Evolutionary conservation across 2,888 invertebrate species (phyloP).

Genomic region (Carabus problematicus): DNA sequence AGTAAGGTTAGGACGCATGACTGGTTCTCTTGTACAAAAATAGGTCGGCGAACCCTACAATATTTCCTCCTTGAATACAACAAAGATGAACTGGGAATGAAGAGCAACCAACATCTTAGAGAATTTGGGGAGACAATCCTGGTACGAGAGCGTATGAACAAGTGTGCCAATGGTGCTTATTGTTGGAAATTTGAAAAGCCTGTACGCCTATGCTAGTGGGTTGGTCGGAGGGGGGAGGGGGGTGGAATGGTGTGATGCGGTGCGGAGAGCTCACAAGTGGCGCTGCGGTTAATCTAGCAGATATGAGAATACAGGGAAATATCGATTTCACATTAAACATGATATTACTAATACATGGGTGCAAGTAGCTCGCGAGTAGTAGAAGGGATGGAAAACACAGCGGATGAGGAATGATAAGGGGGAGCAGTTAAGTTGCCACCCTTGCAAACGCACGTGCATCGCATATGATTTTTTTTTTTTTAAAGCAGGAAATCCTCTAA

Average conservation of each 20-base stretch:
- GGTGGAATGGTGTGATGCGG: constrained; percentile 3
- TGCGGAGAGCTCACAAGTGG: constrained; percentile 6
- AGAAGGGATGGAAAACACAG: no score
- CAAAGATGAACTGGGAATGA: neutral
- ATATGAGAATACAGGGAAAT: constrained; percentile 36
- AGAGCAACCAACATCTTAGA: no score
- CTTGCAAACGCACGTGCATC: no score
- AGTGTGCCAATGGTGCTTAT: no score
- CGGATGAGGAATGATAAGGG: no score
- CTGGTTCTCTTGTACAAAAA: constrained; percentile 20
- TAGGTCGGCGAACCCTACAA: constrained; percentile 29
- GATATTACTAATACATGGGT: constrained; percentile 38
- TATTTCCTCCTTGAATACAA: constrained; percentile 32
- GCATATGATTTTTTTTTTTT: no score
- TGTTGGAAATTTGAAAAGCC: no score
- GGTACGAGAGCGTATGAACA: no score
- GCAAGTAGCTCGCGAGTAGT: constrained; percentile 5
- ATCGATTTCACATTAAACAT: constrained; percentile 39
- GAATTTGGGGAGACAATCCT: no score
- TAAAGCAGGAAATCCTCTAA: no score
- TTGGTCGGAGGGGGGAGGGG: neutral
- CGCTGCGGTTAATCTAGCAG: constrained; percentile 34
- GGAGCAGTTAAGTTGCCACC: no score
- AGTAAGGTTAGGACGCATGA: constrained; percentile 11
- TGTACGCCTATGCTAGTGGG: neutral